Base-by-base conservation (phyloP, 2,113 vertebrate genomes). In the Chaetorhynchus papuensis region DNA sequence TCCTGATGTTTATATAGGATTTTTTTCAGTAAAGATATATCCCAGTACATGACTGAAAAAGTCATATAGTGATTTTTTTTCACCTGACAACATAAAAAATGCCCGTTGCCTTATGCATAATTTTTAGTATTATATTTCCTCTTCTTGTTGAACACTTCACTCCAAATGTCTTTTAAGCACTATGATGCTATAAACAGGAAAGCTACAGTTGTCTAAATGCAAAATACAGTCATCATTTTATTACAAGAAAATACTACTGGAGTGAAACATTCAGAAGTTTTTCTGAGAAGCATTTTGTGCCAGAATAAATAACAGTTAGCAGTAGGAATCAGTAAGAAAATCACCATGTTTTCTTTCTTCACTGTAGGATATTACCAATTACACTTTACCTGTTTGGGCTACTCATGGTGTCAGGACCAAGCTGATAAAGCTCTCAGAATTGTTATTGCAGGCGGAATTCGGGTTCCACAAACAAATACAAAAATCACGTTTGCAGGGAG, bases 401-500 rank as follows among this genome's bases (percentile, higher is more conserved):
- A 98, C 98, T 93, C 96, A 93, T 49, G 97, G 98, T 15, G 97
- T 98, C 42, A 97, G 97, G 93, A 97, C 94, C 72, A 98, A 98
- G 94, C 97, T 99, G 93, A 90, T 68, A 95, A 96, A 97, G 79
- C 96, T 99, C 13, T 96, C 97, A 28, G 98, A 98, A 54, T 96
- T 98, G 63, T 96, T 98, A 94, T n/a, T 98, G 83, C 95, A 94
- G 61, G 97, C 94, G 12, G 96, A 98, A 90, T 98, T 98, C 2
- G 88, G 98, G 76, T 94, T 97, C 90, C 97, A 98, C 97, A 98
- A 98, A 94, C 87, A 97, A 22, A 96, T 76, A 87, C 98, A 98
- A 93, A 99, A 98, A 82, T 98, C 98, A 56, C 96, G 97, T 71
- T 97, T 98, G 70, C 98, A 98, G 20, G 98, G 98, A 97, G 98